phyloP scores from a whole-genome alignment of 1,140 invertebrate genomes.

The Diorhabda elongata region DNA sequence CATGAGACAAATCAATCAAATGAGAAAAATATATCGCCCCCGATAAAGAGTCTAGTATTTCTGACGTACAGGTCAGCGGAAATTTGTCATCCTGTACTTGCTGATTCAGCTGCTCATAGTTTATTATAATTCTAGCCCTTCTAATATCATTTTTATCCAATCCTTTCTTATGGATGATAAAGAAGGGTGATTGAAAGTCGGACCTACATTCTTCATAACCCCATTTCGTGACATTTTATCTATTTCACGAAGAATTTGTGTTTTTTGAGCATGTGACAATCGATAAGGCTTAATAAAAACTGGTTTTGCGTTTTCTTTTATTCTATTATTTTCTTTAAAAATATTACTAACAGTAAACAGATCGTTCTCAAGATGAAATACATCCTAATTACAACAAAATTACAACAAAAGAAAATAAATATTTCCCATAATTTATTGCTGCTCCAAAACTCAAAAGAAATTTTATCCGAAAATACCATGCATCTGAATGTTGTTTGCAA shows the following conservation, averaged over 20 bases:
- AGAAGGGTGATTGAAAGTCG: constrained; percentile 21
- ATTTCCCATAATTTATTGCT: no score
- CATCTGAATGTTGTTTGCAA: no score
- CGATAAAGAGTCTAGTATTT: constrained; percentile 30
- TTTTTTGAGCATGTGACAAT: not conserved
- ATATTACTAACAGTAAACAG: no score
- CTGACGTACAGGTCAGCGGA: constrained; percentile 24
- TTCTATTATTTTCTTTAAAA: no score
- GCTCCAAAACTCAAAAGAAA: no score
- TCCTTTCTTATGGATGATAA: constrained; percentile 32
- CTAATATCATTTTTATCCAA: constrained; percentile 26
- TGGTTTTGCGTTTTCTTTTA: not conserved
- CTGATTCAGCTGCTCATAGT: constrained; percentile 29
- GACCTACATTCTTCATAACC: not conserved
- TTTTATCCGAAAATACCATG: no score
- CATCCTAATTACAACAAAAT: no score
- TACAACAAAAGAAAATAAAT: no score
- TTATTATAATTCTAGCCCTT: constrained; percentile 31
- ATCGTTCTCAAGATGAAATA: no score
- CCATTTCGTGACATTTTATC: not conserved
- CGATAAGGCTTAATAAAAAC: not conserved
- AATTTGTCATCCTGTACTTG: constrained; percentile 31
- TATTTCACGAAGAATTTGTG: not conserved
- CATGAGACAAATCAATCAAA: constrained; percentile 26
- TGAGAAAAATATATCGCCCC: constrained; percentile 23